Conservation (phyloP, 2,888 invertebrate genomes). For the Globia sparganii region DNA sequence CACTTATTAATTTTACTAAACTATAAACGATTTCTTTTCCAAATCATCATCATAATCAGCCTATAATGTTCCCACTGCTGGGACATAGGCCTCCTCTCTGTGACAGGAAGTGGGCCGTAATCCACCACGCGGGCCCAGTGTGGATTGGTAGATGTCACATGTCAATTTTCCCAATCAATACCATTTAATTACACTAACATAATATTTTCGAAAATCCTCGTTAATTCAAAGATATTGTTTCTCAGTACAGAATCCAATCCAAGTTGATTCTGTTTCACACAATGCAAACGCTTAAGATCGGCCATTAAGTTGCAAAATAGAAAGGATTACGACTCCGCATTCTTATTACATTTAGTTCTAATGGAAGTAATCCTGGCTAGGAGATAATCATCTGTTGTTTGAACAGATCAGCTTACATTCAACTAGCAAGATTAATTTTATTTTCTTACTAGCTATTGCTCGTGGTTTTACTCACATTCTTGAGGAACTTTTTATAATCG, state of each 20-base stretch:
- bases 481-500: neutral
- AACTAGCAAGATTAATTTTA: constrained; percentile 13
- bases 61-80: neutral
- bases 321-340: constrained; percentile 38
- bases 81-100: neutral
- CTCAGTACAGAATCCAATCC: neutral
- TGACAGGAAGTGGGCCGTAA: neutral
- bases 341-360: constrained; percentile 45
- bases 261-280: constrained; percentile 21
- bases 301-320: constrained; percentile 37
- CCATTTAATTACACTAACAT: too few species aligned
- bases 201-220: neutral
- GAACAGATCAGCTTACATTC: constrained; percentile 32
- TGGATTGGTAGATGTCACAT: neutral
- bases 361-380: constrained; percentile 25
- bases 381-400: constrained; percentile 38
- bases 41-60: neutral
- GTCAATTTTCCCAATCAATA: neutral
- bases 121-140: neutral
- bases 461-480: neutral
- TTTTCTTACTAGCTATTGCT: neutral
- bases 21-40: neutral
- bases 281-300: constrained; percentile 25
- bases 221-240: neutral
- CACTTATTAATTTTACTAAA: neutral